Evolutionary conservation across 2,113 vertebrate species (phyloP).

Genomic region (Lepisosteus oculatus): DNA sequence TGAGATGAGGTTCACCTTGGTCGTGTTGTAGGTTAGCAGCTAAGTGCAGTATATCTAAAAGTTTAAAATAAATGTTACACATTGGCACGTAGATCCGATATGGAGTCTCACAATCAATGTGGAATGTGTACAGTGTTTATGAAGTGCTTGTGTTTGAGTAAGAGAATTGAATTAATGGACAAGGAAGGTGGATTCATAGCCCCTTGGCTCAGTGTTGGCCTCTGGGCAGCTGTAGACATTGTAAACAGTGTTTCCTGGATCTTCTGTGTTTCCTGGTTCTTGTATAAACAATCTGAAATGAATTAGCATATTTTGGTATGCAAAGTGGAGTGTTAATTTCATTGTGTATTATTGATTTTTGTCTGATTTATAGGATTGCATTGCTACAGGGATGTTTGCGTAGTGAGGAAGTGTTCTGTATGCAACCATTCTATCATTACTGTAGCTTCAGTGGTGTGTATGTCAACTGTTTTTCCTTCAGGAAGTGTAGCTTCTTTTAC

Average conservation of each 20-base stretch:
- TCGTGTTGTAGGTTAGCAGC: too few relatives aligned
- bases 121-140: background rate
- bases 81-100: background rate
- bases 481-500: slow-evolving; percentile 36
- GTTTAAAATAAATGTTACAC: too few relatives aligned
- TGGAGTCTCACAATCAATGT: background rate
- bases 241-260: background rate
- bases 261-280: background rate
- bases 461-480: slow-evolving; percentile 24
- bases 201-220: background rate
- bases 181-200: background rate
- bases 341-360: slow-evolving; percentile 13
- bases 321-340: background rate
- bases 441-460: slow-evolving; percentile 3
- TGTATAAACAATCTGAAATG: background rate
- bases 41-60: too few relatives aligned
- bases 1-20: too few relatives aligned
- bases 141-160: background rate
- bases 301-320: background rate
- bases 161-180: background rate
- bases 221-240: too few relatives aligned
- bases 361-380: background rate
- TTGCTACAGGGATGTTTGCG: slow-evolving; percentile 17
- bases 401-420: slow-evolving; percentile 16
- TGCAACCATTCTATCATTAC: background rate